These are phyloP conservation scores for Lottia scabra DNA, from an alignment of 2,888 invertebrate genomes.

Conservation along the genomic window DNA sequence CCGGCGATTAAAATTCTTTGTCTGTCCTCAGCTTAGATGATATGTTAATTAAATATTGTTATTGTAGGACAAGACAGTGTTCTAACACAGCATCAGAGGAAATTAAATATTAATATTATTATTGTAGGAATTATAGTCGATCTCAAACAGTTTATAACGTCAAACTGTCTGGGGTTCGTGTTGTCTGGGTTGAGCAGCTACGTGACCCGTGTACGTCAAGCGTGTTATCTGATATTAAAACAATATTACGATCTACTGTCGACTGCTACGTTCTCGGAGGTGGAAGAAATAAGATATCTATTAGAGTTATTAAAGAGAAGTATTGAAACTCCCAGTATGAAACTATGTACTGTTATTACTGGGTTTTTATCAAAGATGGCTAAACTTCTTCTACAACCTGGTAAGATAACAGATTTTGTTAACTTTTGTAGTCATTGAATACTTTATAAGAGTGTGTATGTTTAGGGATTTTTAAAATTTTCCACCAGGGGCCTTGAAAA, in stretches of 20 bases:
- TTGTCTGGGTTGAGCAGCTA: constrained; percentile 80
- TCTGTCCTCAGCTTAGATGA: too few species aligned
- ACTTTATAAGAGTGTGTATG: too few species aligned
- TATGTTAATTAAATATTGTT: too few species aligned
- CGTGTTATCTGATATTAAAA: constrained; percentile 81
- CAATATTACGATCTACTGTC: constrained; percentile 83
- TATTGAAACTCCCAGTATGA: constrained; percentile 70
- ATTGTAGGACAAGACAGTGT: too few species aligned
- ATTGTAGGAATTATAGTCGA: constrained; percentile 77
- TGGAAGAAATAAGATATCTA: constrained; percentile 78
- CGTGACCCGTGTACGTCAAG: constrained; percentile 77
- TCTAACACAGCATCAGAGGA: too few species aligned
- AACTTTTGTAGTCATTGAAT: too few species aligned
- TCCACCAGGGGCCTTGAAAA: too few species aligned
- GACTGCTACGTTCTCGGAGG: constrained; percentile 72
- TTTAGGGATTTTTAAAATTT: too few species aligned
- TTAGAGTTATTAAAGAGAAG: constrained; percentile 79
- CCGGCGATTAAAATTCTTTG: too few species aligned
- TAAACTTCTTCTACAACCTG: constrained; percentile 80
- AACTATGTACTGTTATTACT: constrained; percentile 76
- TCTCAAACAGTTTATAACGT: constrained; percentile 78
- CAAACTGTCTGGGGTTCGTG: constrained; percentile 79
- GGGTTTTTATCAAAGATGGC: constrained; percentile 80
- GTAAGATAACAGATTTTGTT: constrained; percentile 31
- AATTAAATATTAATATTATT: not conserved